Conservation (phyloP, 2,113 vertebrate genomes). For the Platycercus adscitus region DNA sequence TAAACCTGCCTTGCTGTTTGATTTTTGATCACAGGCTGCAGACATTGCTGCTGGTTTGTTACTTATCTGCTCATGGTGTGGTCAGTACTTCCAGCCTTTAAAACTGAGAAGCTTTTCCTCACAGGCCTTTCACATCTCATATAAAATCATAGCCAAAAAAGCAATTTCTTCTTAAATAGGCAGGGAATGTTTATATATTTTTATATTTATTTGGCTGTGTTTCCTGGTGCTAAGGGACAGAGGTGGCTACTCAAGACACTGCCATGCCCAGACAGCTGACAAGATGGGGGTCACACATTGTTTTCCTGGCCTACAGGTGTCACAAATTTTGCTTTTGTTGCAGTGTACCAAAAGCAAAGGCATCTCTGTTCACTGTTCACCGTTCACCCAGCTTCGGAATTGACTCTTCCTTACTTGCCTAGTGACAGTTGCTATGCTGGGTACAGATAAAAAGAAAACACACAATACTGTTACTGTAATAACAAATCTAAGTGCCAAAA, state of each 20-base stretch:
- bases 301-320: not conserved
- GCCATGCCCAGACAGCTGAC: not conserved
- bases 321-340: not conserved
- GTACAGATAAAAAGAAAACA: not conserved
- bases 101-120: not conserved
- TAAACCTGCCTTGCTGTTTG: not conserved
- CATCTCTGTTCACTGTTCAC: not conserved
- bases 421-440: not conserved
- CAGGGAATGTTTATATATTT: not conserved
- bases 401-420: not conserved
- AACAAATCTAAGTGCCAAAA: conserved; percentile 10
- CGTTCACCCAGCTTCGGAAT: not conserved
- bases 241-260: not conserved
- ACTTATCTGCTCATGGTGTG: too few species aligned
- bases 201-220: accelerated
- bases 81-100: not conserved
- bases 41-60: not conserved
- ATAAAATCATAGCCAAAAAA: not conserved
- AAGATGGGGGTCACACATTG: not conserved
- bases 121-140: not conserved
- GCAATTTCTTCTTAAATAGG: not conserved
- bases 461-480: not conserved
- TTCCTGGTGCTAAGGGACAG: not conserved
- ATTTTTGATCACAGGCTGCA: not conserved
- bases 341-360: not conserved